phyloP scores from a whole-genome alignment of 1,140 invertebrate genomes.

The Tetragnatha versicolor region DNA sequence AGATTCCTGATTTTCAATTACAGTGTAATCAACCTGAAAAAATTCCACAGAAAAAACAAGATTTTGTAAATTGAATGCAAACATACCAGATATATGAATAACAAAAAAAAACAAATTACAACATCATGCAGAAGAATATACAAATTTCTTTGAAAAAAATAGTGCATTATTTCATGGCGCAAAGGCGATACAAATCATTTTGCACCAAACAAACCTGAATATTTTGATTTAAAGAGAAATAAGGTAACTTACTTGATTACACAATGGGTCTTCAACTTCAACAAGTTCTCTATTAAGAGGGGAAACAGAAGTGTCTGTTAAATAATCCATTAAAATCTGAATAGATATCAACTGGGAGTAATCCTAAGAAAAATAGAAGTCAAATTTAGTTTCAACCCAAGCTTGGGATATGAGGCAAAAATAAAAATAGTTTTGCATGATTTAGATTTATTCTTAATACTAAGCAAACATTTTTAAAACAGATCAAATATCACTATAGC shows the following conservation, averaged over 20 bases:
- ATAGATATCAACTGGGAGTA: slow-evolving; percentile 69
- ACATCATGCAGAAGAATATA: background rate
- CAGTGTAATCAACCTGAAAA: slow-evolving; percentile 38
- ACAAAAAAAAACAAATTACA: background rate
- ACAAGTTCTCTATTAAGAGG: slow-evolving; percentile 85
- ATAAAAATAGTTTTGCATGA: background rate
- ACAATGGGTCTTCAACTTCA: slow-evolving; percentile 81
- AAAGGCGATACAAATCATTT: background rate
- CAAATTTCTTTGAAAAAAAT: no score
- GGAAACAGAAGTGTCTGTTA: slow-evolving; percentile 83
- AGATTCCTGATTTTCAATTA: slow-evolving; percentile 75
- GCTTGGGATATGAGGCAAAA: background rate
- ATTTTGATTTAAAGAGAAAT: background rate
- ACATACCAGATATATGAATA: background rate
- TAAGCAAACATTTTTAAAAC: background rate
- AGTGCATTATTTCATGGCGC: no score
- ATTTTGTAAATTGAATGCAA: background rate
- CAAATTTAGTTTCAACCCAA: background rate
- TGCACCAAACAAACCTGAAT: background rate
- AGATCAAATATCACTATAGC: no score
- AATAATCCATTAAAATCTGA: slow-evolving; percentile 79
- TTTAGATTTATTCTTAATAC: background rate
- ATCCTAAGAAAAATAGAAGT: slow-evolving; percentile 58
- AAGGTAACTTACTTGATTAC: slow-evolving; percentile 73
- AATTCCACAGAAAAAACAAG: background rate